Conservation (phyloP, 64 coral and sea anemone species). For the Dendronephthya gigantea region DNA sequence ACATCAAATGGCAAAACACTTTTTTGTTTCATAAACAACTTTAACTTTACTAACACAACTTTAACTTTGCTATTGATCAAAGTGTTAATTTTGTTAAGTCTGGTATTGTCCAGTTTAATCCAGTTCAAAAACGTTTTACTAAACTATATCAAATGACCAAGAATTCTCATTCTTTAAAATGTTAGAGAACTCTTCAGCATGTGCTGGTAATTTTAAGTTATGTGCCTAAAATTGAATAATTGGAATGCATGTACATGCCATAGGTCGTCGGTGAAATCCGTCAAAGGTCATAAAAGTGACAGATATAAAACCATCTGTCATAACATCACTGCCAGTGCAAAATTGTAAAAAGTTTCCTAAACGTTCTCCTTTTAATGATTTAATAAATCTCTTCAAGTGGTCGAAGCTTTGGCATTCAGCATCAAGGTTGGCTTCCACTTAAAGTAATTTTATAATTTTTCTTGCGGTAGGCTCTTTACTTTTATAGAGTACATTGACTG, state of each 20-base stretch:
- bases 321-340: neutral
- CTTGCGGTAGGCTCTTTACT: neutral
- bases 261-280: neutral
- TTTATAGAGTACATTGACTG: neutral
- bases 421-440: neutral
- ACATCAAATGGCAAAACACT: too few species aligned
- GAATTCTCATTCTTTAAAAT: constrained; percentile 30
- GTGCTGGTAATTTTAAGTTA: constrained; percentile 31
- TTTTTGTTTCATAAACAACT: too few species aligned
- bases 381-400: neutral
- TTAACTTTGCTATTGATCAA: too few species aligned
- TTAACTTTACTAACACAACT: too few species aligned
- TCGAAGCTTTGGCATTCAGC: neutral
- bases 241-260: neutral
- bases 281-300: neutral
- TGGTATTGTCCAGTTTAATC: neutral
- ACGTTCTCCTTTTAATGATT: neutral
- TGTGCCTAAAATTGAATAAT: constrained; percentile 27
- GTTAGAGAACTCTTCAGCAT: constrained; percentile 40
- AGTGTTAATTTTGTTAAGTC: too few species aligned
- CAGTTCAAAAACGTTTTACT: neutral
- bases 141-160: constrained; percentile 57
- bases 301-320: neutral
- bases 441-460: neutral
- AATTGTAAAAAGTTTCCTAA: neutral